A percentile compares a stretch with the other conserved stretches of the same genome.
Evolutionary conservation across 2,113 vertebrate species (phyloP).

Genomic region (Machaerirhynchus nigripectus): DNA sequence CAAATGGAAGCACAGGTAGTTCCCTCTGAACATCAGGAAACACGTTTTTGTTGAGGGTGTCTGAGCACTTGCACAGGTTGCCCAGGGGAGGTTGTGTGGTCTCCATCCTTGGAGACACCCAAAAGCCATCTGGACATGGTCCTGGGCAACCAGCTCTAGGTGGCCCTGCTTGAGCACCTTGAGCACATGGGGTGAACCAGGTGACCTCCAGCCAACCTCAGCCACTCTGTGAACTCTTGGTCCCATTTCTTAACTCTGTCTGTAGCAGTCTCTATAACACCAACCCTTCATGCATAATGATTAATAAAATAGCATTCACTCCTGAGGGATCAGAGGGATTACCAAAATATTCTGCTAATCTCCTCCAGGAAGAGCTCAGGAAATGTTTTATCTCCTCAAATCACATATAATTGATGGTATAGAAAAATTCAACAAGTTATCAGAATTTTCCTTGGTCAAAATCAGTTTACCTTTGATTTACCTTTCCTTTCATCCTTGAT

Average conservation of each 20-base stretch:
- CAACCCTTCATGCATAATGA: neutral
- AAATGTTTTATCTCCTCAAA: neutral
- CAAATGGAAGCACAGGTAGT: neutral
- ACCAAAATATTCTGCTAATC: neutral
- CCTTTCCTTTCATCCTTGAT: neutral
- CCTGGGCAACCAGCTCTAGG: neutral
- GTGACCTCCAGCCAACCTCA: neutral
- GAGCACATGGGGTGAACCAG: neutral
- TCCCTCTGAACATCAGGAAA: neutral
- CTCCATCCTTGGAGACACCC: neutral
- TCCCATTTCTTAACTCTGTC: neutral
- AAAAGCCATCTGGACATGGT: neutral
- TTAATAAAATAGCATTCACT: neutral
- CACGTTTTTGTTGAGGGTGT: neutral
- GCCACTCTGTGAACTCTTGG: neutral
- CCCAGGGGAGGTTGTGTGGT: neutral
- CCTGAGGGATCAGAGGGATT: neutral
- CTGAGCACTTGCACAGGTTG: neutral
- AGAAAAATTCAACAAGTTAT: neutral
- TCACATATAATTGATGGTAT: neutral
- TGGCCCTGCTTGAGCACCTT: neutral
- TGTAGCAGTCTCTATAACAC: neutral
- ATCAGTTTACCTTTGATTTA: neutral
- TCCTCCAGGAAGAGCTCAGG: neutral
- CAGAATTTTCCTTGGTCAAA: neutral